A percentile compares a stretch with the other conserved stretches of the same genome.
phyloP scores from a whole-genome alignment of 2,888 invertebrate genomes.

The Caenorhabditis sp. region DNA sequence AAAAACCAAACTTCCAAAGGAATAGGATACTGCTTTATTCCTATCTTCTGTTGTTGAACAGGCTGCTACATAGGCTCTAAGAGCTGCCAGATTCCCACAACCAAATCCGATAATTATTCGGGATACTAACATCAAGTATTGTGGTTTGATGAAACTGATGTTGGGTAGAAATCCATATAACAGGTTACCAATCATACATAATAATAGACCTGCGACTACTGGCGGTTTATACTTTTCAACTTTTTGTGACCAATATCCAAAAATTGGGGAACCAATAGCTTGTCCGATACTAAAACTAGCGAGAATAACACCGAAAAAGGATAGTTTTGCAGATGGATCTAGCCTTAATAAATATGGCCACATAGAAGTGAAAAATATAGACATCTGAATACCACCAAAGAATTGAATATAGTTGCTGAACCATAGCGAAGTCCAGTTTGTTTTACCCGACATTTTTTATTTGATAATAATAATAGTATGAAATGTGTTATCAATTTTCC shows the following conservation, averaged over 20 bases:
- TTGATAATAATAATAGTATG: too few species aligned
- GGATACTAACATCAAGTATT: conserved; percentile 12
- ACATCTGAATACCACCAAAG: conserved; percentile 29
- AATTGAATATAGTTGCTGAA: conserved; percentile 23
- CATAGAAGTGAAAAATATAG: conserved; percentile 41
- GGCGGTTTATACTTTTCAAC: conserved; percentile 3
- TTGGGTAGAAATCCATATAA: not conserved
- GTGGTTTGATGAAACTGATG: not conserved
- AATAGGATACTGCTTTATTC: conserved; percentile 15
- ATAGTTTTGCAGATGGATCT: conserved; percentile 26
- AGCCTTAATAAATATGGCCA: conserved; percentile 31
- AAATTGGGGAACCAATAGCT: conserved; percentile 15
- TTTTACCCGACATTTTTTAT: conserved; percentile 5
- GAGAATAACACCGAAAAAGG: conserved; percentile 33
- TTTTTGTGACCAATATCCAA: conserved; percentile 17
- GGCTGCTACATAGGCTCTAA: conserved; percentile 11
- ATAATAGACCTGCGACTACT: conserved; percentile 7
- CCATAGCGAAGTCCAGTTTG: conserved; percentile 35
- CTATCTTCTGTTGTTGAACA: conserved; percentile 14
- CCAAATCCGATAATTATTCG: conserved; percentile 16
- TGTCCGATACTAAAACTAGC: conserved; percentile 33
- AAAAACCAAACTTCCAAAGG: conserved; percentile 14
- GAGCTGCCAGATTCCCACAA: conserved; percentile 17
- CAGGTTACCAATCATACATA: conserved; percentile 2
- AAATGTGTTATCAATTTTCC: too few species aligned